phyloP scores from a whole-genome alignment of 2,888 invertebrate species.

The Torymus aiolomorphi region DNA sequence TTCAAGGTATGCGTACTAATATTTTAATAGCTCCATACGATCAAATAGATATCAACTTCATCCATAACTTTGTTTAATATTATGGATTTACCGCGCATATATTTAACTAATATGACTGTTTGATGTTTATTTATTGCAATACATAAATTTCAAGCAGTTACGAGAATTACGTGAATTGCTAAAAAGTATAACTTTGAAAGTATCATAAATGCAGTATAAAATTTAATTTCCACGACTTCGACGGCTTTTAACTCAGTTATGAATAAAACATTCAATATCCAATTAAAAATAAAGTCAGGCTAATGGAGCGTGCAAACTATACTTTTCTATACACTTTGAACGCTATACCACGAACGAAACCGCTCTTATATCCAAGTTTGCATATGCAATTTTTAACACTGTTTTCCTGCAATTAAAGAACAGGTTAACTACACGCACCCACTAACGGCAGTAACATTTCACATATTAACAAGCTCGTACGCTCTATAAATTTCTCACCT shows the following conservation, averaged over 20 bases:
- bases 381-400: too few relatives aligned
- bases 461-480: too few relatives aligned
- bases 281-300: constrained; percentile 25
- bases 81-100: constrained; percentile 2
- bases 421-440: too few relatives aligned
- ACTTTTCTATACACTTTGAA: not conserved
- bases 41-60: too few relatives aligned
- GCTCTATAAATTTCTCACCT: too few relatives aligned
- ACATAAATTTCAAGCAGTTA: constrained; percentile 28
- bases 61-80: too few relatives aligned
- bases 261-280: constrained; percentile 40
- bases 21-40: too few relatives aligned
- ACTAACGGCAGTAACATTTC: too few relatives aligned
- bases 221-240: constrained; percentile 39
- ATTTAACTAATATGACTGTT: constrained; percentile 19
- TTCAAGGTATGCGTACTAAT: too few relatives aligned
- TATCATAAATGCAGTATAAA: constrained; percentile 30
- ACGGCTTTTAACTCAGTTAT: constrained; percentile 7
- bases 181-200: constrained; percentile 11
- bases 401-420: too few relatives aligned
- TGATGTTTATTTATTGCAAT: constrained; percentile 10
- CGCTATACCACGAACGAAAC: too few relatives aligned
- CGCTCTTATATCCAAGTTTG: too few relatives aligned
- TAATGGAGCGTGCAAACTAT: constrained; percentile 22
- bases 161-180: constrained; percentile 37